phyloP scores from a whole-genome alignment of 2,113 vertebrate species.

The Ptilorrhoa leucosticta region DNA sequence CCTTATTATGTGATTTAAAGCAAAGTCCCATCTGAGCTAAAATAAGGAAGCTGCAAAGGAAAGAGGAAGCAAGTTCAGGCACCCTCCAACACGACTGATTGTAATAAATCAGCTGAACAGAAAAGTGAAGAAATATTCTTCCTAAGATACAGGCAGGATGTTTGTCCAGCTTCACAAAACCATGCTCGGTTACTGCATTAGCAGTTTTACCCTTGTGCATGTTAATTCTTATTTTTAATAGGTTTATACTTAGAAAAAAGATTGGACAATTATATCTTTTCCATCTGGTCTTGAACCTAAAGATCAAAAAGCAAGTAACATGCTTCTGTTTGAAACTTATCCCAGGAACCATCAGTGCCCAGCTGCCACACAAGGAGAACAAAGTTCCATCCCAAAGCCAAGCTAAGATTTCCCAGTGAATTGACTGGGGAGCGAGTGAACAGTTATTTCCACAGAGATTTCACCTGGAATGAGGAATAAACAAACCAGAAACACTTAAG shows the following conservation, averaged over 20 bases:
- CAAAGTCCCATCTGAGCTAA: conserved; percentile 38
- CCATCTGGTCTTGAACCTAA: not conserved
- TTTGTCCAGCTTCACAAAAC: not conserved
- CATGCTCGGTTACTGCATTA: not conserved
- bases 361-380: not conserved
- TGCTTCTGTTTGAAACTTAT: not conserved
- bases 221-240: not conserved
- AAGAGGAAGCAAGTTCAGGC: conserved; percentile 59
- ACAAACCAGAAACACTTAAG: not conserved
- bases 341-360: not conserved
- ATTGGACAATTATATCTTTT: not conserved
- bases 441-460: not conserved
- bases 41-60: conserved; percentile 62
- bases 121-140: conserved; percentile 34
- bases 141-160: conserved; percentile 33
- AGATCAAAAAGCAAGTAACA: not conserved
- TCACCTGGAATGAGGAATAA: not conserved
- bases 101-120: conserved; percentile 43
- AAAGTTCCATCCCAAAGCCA: not conserved
- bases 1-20: conserved; percentile 37
- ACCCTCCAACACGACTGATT: not conserved
- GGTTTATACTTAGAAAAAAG: not conserved
- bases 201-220: not conserved
- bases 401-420: not conserved
- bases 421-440: not conserved